phyloP scores from a whole-genome alignment of 2,888 invertebrate genomes.

The Agrotis clavis region DNA sequence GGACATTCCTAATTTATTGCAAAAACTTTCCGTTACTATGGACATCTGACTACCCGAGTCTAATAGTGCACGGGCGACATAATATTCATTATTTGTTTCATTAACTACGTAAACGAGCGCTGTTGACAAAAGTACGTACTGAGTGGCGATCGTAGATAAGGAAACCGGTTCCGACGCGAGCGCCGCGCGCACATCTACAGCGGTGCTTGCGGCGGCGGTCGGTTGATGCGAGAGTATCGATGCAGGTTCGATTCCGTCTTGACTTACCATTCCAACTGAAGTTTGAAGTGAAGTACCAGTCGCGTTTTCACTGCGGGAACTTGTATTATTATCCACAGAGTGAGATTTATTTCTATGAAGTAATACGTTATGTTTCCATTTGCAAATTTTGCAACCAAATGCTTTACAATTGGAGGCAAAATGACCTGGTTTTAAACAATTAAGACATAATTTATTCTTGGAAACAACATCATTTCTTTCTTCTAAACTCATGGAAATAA shows the following conservation, averaged over 20 bases:
- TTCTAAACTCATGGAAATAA: constrained; percentile 21
- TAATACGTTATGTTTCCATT: constrained; percentile 14
- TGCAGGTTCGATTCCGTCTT: not conserved
- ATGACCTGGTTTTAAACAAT: constrained; percentile 19
- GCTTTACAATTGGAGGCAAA: constrained; percentile 18
- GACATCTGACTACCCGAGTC: constrained; percentile 24
- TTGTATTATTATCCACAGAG: not conserved
- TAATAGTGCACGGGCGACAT: constrained; percentile 23
- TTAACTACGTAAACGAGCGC: constrained; percentile 11
- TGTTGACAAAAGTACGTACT: constrained; percentile 15
- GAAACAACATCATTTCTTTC: constrained; percentile 22
- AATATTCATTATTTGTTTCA: constrained; percentile 7
- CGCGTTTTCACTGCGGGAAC: not conserved
- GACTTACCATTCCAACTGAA: not conserved
- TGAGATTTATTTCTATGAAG: constrained; percentile 23
- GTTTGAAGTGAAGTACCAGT: constrained; percentile 4
- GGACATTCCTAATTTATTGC: not conserved
- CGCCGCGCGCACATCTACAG: not conserved
- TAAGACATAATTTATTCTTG: not conserved
- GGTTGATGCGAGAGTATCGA: no score
- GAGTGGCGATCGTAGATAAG: constrained; percentile 6
- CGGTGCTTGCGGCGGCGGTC: not conserved
- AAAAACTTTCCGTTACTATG: constrained; percentile 11
- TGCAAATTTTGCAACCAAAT: constrained; percentile 21
- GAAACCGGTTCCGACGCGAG: constrained; percentile 21